Conservation (phyloP, 2,113 vertebrate species). For the Odobenus rosmarus region DNA sequence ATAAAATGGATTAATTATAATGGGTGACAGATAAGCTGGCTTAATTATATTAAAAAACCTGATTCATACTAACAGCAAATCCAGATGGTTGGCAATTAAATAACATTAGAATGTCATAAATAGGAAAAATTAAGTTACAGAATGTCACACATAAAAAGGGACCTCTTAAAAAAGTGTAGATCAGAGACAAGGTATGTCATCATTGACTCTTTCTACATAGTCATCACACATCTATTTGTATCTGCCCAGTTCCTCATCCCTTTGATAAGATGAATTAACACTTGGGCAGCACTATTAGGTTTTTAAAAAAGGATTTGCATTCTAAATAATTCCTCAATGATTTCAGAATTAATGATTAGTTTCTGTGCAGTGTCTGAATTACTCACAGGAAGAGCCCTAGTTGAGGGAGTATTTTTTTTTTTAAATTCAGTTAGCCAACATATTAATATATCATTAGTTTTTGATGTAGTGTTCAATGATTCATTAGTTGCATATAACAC, state of each 20-base stretch:
- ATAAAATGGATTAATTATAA: conserved; percentile 80
- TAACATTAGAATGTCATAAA: conserved; percentile 73
- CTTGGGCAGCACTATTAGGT: not conserved
- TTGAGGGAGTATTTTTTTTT: not conserved
- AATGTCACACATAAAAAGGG: conserved; percentile 59
- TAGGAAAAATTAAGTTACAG: conserved; percentile 75
- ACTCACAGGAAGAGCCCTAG: conserved; percentile 13
- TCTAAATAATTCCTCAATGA: conserved; percentile 20
- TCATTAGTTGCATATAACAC: not conserved
- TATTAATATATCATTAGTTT: not conserved
- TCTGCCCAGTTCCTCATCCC: not conserved
- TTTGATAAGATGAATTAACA: conserved; percentile 38
- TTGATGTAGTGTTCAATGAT: not conserved
- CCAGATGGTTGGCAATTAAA: conserved; percentile 71
- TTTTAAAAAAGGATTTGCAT: conserved; percentile 2
- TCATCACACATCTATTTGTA: not conserved
- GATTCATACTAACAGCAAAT: conserved; percentile 79
- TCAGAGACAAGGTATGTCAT: not conserved
- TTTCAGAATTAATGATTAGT: conserved; percentile 20
- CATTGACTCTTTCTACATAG: not conserved
- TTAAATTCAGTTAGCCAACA: not conserved
- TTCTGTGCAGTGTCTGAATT: not conserved
- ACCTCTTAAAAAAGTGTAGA: conserved; percentile 49
- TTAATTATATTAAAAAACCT: conserved; percentile 84
- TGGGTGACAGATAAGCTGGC: conserved; percentile 80